Conservation (phyloP, 2,113 vertebrate genomes). For the Plectropomus leopardus region DNA sequence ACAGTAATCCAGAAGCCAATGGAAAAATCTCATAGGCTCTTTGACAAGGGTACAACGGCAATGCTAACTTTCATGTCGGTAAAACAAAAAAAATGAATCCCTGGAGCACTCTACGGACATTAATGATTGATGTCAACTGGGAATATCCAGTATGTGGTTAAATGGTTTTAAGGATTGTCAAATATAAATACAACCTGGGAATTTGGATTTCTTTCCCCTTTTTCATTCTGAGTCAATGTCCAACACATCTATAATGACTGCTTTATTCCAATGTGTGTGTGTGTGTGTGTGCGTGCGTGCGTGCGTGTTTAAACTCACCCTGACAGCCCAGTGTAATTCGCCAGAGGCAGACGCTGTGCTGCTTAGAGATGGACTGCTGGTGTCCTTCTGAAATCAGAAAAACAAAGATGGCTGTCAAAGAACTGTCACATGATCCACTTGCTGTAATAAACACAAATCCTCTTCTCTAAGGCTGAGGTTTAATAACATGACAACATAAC, state of each 20-base stretch:
- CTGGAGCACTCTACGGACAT: no score
- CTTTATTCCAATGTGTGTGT: neutral
- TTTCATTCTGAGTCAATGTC: neutral
- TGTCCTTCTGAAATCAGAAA: conserved; percentile 89
- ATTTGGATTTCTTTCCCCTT: neutral
- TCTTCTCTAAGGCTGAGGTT: neutral
- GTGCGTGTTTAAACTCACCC: conserved; percentile 85
- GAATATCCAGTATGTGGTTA: no score
- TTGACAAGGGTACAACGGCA: no score
- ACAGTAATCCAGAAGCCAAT: no score
- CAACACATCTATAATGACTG: neutral
- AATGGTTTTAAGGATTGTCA: neutral
- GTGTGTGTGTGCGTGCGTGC: conserved; percentile 18
- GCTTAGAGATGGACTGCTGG: conserved; percentile 91
- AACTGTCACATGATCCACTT: neutral
- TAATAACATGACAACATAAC: neutral
- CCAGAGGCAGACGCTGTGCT: conserved; percentile 81
- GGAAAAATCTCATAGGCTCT: no score
- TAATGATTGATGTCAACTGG: no score
- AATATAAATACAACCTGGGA: neutral
- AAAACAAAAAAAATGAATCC: no score
- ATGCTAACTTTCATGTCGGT: no score
- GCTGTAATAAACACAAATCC: neutral
- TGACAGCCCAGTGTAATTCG: conserved; percentile 93
- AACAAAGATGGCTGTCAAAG: conserved; percentile 6